Evolutionary conservation across 53 echinoderm and acorn worm genomes (phyloP).

Genomic region (Hippasteria phrygiana): DNA sequence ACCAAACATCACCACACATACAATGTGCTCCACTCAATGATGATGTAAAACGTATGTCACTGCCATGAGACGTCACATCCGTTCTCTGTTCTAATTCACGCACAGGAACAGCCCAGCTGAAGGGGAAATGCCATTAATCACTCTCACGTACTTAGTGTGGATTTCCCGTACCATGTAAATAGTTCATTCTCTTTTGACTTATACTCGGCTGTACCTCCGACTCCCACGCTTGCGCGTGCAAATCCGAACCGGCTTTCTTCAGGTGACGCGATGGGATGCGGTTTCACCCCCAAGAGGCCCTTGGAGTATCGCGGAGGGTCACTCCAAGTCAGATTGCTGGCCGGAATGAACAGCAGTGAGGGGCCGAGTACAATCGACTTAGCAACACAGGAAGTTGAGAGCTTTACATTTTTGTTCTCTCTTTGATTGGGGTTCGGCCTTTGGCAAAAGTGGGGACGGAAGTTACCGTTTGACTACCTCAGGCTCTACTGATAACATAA

Average conservation of each 20-base stretch:
- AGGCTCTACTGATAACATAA: background rate
- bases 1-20: background rate
- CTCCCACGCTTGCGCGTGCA: background rate
- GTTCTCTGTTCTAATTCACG: background rate
- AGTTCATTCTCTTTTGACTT: background rate
- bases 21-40: too few relatives aligned
- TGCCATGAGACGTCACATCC: background rate
- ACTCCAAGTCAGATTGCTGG: background rate
- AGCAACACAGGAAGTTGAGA: background rate
- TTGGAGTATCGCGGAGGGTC: background rate
- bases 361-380: background rate
- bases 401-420: too few relatives aligned
- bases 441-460: background rate
- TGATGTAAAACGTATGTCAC: background rate
- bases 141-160: background rate
- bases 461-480: background rate
- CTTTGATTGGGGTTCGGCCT: background rate
- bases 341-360: background rate
- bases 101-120: background rate
- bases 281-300: background rate
- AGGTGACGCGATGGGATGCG: background rate
- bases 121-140: conserved; percentile 4
- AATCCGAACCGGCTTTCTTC: background rate
- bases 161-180: conserved; percentile 8
- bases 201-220: background rate